phyloP scores from a whole-genome alignment of 2,888 invertebrate genomes.

The Drosophila eohydei region DNA sequence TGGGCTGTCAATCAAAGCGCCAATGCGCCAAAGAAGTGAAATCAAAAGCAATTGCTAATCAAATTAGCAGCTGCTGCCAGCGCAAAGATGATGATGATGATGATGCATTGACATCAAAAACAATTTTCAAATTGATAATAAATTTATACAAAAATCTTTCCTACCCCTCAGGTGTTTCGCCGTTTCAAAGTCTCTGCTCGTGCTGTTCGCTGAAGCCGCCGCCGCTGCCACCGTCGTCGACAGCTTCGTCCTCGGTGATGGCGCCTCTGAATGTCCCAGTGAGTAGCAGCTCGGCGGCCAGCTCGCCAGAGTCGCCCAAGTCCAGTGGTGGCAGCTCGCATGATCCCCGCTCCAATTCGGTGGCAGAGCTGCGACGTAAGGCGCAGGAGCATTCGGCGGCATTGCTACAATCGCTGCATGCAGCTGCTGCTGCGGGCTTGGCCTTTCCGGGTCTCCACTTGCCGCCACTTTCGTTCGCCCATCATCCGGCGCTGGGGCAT shows the following conservation, averaged over 20 bases:
- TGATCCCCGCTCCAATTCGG: slow-evolving; percentile 93
- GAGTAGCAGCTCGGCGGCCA: slow-evolving; percentile 79
- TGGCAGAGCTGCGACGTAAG: slow-evolving; percentile 95
- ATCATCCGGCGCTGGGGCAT: slow-evolving; percentile 80
- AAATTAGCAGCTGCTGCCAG: slow-evolving; percentile 55
- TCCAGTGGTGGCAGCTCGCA: slow-evolving; percentile 78
- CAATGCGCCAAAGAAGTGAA: slow-evolving; percentile 2
- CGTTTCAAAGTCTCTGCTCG: slow-evolving; percentile 92
- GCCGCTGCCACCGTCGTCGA: slow-evolving; percentile 71
- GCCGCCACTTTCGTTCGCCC: slow-evolving; percentile 85
- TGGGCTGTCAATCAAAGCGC: slow-evolving; percentile 71
- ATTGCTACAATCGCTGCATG: slow-evolving; percentile 90
- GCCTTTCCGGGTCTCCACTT: slow-evolving; percentile 86
- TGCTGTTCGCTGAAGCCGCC: slow-evolving; percentile 91
- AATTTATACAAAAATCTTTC: slow-evolving; percentile 2
- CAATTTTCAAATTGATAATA: slow-evolving; percentile 30
- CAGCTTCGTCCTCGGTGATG: slow-evolving; percentile 53
- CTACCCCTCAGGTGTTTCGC: slow-evolving; percentile 85
- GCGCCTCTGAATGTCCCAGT: slow-evolving; percentile 81
- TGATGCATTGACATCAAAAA: slow-evolving; percentile 24
- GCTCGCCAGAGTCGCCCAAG: slow-evolving; percentile 83
- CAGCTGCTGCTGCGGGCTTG: slow-evolving; percentile 85
- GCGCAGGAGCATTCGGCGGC: slow-evolving; percentile 98
- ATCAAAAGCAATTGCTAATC: slow-evolving; percentile 61
- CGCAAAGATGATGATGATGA: slow-evolving; percentile 23